These are phyloP conservation scores for Athalia circularis DNA, from an alignment of 2,888 invertebrate genomes.

Conservation along the genomic window DNA sequence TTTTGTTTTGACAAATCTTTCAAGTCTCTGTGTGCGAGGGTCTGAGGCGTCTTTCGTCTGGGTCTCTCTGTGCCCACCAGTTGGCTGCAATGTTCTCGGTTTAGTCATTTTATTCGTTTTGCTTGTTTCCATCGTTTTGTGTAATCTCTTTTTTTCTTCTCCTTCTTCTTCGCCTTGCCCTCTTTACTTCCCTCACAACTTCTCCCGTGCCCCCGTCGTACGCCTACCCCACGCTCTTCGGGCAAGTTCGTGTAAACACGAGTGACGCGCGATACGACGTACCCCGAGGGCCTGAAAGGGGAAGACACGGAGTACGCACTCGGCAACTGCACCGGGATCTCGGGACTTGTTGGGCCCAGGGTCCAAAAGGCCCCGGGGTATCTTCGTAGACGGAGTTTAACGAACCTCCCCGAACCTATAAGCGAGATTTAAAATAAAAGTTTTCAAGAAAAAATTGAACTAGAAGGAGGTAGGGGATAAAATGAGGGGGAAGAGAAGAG, in stretches of 20 bases:
- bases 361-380: background rate
- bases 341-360: conserved; percentile 52
- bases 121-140: conserved; percentile 44
- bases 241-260: conserved; percentile 68
- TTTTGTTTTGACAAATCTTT: conserved; percentile 71
- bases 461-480: conserved; percentile 65
- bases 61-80: background rate
- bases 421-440: conserved; percentile 63
- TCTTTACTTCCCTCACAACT: conserved; percentile 59
- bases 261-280: conserved; percentile 64
- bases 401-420: conserved; percentile 56
- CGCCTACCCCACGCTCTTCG: conserved; percentile 51
- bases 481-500: too few relatives aligned
- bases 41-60: conserved; percentile 13
- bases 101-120: background rate
- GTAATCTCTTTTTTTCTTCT: conserved; percentile 27
- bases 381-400: conserved; percentile 54
- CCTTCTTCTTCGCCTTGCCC: background rate
- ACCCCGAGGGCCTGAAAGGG: conserved; percentile 60
- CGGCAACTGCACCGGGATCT: conserved; percentile 7
- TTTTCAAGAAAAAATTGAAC: background rate
- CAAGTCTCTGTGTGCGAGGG: conserved; percentile 47
- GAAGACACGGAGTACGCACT: conserved; percentile 13
- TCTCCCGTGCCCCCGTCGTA: conserved; percentile 53
- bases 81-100: background rate